Evolutionary conservation across 2,797 vertebrate genomes (phyloP), one percentile per base, ranked within the genome.

Genomic region (Danio albolineatus): DNA sequence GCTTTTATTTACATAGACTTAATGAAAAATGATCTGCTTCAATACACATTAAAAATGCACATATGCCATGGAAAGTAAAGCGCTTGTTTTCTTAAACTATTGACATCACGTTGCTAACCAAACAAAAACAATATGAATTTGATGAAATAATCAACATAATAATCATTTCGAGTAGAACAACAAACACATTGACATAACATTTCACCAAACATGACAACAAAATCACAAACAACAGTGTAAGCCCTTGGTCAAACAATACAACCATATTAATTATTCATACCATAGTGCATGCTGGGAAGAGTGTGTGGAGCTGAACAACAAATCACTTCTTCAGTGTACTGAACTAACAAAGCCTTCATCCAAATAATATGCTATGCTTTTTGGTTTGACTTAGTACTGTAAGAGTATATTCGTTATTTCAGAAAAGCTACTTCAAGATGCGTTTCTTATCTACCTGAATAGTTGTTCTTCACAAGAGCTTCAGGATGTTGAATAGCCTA

Each of bases 261-360:
- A 14, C 38, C 41, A 36, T 51, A 59, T 73, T 10, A 62, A 74
- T 62, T 14, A 51, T 62, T 74, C 72, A 62, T 4, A 1, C 28
- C 56, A 16, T 44, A 39, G 10, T 48, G 71, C 16, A 36, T 49
- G 57, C 57, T 74, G 19, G 56, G 10, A 28, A 61, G 28, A 51
- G 59, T 48, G 28, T 12, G 56, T 44, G 43, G 10, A 16, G 59
- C 72, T 48, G 46, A 17, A 17, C 16, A n/a, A 46, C 41, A 44
- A n/a, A 17, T 62, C 4, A 28, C 5, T 39, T 21, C 21, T 73
- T 51, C 7, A 51, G 73, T 38, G 44, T 19, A 72, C 8, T 38
- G 56, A 59, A 73, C 54, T 44, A 59, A 73, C 54, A 73, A 73
- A 73, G 53, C 41, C 9, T 72, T 57, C 19, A 41, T 56, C 38